A percentile compares a stretch with the other conserved stretches of the same genome.
Evolutionary conservation across 2,888 invertebrate species (phyloP).

Genomic region (Chironomus tentans): DNA sequence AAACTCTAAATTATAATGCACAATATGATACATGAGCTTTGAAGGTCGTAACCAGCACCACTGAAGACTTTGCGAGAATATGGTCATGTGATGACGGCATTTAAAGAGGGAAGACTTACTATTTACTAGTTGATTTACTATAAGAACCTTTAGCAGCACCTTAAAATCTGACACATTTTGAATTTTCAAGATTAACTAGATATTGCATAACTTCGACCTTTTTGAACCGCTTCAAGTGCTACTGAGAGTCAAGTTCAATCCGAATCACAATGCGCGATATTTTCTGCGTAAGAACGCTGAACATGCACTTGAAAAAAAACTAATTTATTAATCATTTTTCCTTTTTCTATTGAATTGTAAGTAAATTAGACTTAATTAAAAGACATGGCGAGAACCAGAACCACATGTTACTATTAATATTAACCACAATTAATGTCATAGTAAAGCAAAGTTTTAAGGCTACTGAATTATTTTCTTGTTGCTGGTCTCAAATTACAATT

Average conservation of each 20-base stretch:
- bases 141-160: no score
- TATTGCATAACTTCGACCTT: no score
- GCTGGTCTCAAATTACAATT: no score
- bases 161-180: no score
- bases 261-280: background rate
- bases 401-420: background rate
- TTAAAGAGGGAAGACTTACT: no score
- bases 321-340: background rate
- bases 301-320: background rate
- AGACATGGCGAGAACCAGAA: background rate
- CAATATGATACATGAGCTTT: no score
- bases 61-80: no score
- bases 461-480: background rate
- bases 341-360: background rate
- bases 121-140: no score
- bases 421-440: background rate
- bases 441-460: background rate
- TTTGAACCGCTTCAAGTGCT: background rate
- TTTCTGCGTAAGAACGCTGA: background rate
- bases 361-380: background rate
- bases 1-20: no score
- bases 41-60: no score
- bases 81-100: no score
- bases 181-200: no score
- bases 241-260: background rate